Percentiles rank a stretch among this genome's conserved stretches.
phyloP scores from a whole-genome alignment of 1,140 invertebrate species.

The Anastrepha ludens region DNA sequence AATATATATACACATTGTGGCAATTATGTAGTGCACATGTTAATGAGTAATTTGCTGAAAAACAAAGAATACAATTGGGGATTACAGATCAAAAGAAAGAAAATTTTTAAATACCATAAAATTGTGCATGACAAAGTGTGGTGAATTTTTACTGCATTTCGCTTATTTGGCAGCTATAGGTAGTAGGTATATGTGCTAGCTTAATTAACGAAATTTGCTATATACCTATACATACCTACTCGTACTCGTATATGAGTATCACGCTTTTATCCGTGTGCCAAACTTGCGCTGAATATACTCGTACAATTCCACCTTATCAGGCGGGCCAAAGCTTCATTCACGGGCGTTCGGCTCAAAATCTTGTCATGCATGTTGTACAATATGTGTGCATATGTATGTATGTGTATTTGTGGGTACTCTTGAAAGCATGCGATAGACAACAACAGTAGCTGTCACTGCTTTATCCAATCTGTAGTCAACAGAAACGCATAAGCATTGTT shows the following conservation, averaged over 20 bases:
- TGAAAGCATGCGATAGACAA: neutral
- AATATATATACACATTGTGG: neutral
- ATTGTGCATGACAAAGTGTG: neutral
- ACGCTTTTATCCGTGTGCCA: neutral
- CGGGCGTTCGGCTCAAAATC: neutral
- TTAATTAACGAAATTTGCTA: neutral
- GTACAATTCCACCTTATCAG: neutral
- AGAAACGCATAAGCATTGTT: neutral
- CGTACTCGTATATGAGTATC: neutral
- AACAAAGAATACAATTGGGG: neutral
- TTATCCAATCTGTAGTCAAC: constrained; percentile 12
- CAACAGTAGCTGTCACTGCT: neutral
- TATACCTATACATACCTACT: neutral
- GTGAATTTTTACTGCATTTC: no score
- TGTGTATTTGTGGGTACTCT: no score
- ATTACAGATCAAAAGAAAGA: neutral
- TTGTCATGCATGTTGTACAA: neutral
- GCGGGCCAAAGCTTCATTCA: neutral
- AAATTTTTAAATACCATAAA: neutral
- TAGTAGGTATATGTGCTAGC: neutral
- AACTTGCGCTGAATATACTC: neutral
- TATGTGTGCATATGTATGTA: no score
- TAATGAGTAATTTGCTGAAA: neutral
- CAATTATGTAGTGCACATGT: neutral
- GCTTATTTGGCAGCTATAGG: no score